phyloP scores from a whole-genome alignment of 2,113 vertebrate genomes.

The Opisthocomus hoazin region DNA sequence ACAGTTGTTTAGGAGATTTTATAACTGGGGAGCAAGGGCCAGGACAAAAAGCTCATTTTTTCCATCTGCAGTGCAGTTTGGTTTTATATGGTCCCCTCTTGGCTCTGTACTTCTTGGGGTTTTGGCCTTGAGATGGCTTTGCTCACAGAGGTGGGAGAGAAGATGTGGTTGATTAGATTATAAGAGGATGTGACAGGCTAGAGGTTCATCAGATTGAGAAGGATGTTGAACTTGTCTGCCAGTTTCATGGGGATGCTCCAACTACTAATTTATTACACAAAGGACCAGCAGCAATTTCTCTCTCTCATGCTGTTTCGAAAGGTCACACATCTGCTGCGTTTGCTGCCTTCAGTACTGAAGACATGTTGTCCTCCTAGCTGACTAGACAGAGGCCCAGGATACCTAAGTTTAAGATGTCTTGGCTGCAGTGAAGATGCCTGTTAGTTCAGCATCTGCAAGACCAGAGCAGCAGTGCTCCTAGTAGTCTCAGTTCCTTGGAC shows the following conservation, averaged over 20 bases:
- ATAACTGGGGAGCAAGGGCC: neutral
- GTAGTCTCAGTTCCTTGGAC: neutral
- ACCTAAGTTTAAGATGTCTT: neutral
- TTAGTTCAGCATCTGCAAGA: neutral
- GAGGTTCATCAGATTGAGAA: neutral
- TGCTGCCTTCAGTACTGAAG: neutral
- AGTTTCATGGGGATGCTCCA: neutral
- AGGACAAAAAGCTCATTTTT: neutral
- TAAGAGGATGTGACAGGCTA: neutral
- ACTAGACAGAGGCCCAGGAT: neutral
- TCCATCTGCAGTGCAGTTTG: neutral
- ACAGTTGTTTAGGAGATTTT: neutral
- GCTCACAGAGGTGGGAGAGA: neutral
- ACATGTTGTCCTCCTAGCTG: neutral
- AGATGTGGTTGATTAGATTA: neutral
- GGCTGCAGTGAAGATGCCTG: neutral
- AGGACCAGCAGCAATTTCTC: fast-evolving
- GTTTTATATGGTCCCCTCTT: neutral
- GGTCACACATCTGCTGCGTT: neutral
- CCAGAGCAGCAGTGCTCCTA: too few species aligned
- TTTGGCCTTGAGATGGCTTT: neutral
- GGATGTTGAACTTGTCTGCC: neutral
- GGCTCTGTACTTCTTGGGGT: fast-evolving
- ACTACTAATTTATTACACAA: neutral
- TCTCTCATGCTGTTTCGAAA: neutral